phyloP scores from a whole-genome alignment of 1,140 invertebrate species.

The Cyrtorhinus lividipennis region DNA sequence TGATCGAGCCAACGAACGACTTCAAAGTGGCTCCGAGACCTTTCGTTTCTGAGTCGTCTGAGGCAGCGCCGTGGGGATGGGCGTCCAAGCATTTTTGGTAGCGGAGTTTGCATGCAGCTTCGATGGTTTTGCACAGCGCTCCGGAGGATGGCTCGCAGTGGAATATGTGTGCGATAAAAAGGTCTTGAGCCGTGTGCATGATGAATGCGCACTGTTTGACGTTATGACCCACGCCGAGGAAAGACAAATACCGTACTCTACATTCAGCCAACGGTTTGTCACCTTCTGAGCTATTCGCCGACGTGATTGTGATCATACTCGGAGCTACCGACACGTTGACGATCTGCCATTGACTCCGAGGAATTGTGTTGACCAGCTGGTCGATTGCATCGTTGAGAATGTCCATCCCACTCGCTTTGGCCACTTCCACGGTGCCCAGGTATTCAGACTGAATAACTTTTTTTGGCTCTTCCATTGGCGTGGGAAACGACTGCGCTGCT shows the following conservation, averaged over 20 bases:
- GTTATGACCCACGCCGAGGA: constrained; percentile 86
- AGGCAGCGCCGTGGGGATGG: constrained; percentile 54
- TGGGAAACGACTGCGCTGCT: constrained; percentile 73
- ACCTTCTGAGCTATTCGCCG: constrained; percentile 42
- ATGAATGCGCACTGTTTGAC: constrained; percentile 92
- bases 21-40: constrained; percentile 53
- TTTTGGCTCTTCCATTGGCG: constrained; percentile 94
- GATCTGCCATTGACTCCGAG: constrained; percentile 55
- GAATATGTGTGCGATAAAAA: constrained; percentile 87
- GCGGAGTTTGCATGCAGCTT: constrained; percentile 89
- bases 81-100: constrained; percentile 92
- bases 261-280: constrained; percentile 69
- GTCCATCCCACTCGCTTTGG: constrained; percentile 77
- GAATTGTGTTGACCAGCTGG: constrained; percentile 46
- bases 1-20: constrained; percentile 58
- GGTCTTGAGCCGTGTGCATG: constrained; percentile 80
- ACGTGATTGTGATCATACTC: constrained; percentile 74
- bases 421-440: constrained; percentile 67
- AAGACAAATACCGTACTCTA: constrained; percentile 86
- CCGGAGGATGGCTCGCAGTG: constrained; percentile 88
- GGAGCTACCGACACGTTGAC: constrained; percentile 83
- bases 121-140: constrained; percentile 90
- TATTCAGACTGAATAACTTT: constrained; percentile 81
- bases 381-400: constrained; percentile 86
- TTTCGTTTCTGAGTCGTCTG: constrained; percentile 32